phyloP scores from a whole-genome alignment of 1,140 invertebrate species.

The Linepithema humile region DNA sequence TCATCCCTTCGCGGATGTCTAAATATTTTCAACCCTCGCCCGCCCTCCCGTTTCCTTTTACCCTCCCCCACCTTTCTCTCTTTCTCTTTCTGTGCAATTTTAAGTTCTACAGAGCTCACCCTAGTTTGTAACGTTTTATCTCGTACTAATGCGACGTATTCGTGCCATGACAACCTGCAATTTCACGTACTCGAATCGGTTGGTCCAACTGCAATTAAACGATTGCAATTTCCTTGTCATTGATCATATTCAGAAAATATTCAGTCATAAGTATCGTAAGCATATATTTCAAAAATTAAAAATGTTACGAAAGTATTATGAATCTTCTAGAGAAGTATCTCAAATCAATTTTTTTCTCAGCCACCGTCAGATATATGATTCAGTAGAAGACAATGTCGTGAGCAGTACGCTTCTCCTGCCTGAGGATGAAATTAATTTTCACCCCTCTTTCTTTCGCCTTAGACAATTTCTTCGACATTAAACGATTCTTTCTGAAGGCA shows the following conservation, averaged over 20 bases:
- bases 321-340: neutral
- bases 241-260: no score
- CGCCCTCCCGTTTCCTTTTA: slow-evolving; percentile 46
- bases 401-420: neutral
- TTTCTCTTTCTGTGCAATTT: slow-evolving; percentile 32
- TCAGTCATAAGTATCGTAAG: neutral
- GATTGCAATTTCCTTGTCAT: neutral
- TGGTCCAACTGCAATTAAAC: neutral
- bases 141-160: slow-evolving; percentile 48
- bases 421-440: slow-evolving; percentile 46
- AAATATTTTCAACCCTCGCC: slow-evolving; percentile 83
- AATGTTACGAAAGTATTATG: neutral
- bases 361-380: neutral
- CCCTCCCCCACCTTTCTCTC: slow-evolving; percentile 1
- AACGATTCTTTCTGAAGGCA: slow-evolving; percentile 72
- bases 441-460: slow-evolving; percentile 22
- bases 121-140: slow-evolving; percentile 53
- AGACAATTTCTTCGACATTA: slow-evolving; percentile 74
- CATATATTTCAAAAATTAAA: neutral
- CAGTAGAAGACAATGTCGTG: neutral
- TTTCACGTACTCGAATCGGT: slow-evolving; percentile 29
- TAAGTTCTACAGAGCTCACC: slow-evolving; percentile 30
- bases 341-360: neutral
- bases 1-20: slow-evolving; percentile 83
- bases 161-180: slow-evolving; percentile 44